Evolutionary conservation across 2,888 invertebrate species (phyloP).

Genomic region (Ypsolopha sequella): DNA sequence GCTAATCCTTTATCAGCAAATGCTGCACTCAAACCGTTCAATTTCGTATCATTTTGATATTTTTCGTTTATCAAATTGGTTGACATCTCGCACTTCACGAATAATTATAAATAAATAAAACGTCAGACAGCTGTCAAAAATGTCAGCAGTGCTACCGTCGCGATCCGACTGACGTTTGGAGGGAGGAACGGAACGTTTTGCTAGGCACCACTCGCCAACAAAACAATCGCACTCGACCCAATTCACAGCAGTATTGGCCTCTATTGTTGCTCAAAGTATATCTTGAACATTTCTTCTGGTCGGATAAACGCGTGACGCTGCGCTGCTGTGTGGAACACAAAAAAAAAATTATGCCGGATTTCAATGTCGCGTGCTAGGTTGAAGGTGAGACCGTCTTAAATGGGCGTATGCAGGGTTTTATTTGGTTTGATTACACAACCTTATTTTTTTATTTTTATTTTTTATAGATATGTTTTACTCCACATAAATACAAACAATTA

Average conservation of each 20-base stretch:
- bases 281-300: slow-evolving; percentile 16
- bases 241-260: slow-evolving; percentile 24
- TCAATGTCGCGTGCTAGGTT: slow-evolving; percentile 33
- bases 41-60: slow-evolving; percentile 46
- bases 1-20: slow-evolving; percentile 49
- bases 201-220: slow-evolving; percentile 23
- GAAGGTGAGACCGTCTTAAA: slow-evolving; percentile 22
- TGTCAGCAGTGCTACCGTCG: slow-evolving; percentile 32
- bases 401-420: slow-evolving; percentile 2
- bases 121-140: slow-evolving; percentile 31
- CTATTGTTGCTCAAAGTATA: slow-evolving; percentile 17
- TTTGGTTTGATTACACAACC: too few relatives aligned
- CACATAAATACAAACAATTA: too few relatives aligned
- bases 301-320: slow-evolving; percentile 19
- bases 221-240: slow-evolving; percentile 42
- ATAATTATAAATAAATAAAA: slow-evolving; percentile 8
- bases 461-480: too few relatives aligned
- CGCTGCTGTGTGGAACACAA: slow-evolving; percentile 3
- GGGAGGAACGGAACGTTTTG: slow-evolving; percentile 43
- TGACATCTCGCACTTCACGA: slow-evolving; percentile 51
- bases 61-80: slow-evolving; percentile 51
- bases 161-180: slow-evolving; percentile 41
- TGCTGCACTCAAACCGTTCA: slow-evolving; percentile 48
- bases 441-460: too few relatives aligned
- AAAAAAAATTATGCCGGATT: slow-evolving; percentile 18